These are phyloP conservation scores for Pygoscelis adeliae DNA, from an alignment of 2,113 vertebrate genomes.

Conservation along the genomic window DNA sequence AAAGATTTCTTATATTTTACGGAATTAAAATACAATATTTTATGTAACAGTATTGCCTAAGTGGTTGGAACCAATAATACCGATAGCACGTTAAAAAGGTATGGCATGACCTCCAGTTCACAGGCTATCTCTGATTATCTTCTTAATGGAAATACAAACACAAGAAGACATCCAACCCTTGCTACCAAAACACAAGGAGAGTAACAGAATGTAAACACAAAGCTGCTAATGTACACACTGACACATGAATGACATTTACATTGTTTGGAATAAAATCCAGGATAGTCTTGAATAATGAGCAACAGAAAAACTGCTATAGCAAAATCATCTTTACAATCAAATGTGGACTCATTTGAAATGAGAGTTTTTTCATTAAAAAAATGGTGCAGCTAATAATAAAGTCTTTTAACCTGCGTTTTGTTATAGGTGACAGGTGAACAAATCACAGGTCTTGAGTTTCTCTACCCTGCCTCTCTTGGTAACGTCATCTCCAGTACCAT, in stretches of 20 bases:
- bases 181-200: conserved; percentile 71
- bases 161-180: conserved; percentile 54
- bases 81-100: background rate
- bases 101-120: background rate
- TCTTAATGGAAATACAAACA: conserved; percentile 56
- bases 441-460: conserved; percentile 80
- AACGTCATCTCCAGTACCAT: conserved; percentile 79
- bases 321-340: background rate
- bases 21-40: background rate
- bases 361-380: conserved; percentile 37
- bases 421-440: conserved; percentile 84
- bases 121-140: conserved; percentile 68
- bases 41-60: background rate
- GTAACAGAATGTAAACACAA: conserved; percentile 76
- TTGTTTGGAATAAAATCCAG: conserved; percentile 62
- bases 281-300: conserved; percentile 61
- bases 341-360: background rate
- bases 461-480: conserved; percentile 73
- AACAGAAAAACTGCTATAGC: conserved; percentile 3
- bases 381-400: conserved; percentile 56
- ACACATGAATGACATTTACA: conserved; percentile 78
- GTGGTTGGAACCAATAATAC: background rate
- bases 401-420: conserved; percentile 75
- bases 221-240: conserved; percentile 71
- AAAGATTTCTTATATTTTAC: background rate